Evolutionary conservation across 2,888 invertebrate species (phyloP).

Genomic region (Hypercompe scribonia): DNA sequence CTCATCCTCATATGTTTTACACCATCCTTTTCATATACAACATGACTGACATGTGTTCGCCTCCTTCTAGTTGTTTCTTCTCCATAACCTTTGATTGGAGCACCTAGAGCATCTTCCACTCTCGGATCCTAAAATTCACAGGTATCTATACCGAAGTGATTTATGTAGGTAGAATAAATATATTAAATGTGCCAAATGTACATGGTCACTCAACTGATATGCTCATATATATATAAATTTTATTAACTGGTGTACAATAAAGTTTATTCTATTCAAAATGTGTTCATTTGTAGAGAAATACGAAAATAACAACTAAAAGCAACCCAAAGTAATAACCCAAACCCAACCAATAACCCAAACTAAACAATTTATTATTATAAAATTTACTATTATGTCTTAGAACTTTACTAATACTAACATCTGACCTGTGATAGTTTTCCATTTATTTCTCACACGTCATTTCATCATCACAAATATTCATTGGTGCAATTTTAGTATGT

Average conservation of each 20-base stretch:
- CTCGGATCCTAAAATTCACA: conserved; percentile 87
- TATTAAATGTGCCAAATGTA: too few relatives aligned
- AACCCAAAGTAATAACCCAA: too few relatives aligned
- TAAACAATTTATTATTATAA: background rate
- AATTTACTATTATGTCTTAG: background rate
- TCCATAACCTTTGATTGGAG: conserved; percentile 95
- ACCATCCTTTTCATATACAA: conserved; percentile 91
- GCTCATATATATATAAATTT: too few relatives aligned
- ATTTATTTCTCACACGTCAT: background rate
- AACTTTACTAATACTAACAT: background rate
- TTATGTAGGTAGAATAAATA: background rate
- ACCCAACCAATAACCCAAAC: background rate
- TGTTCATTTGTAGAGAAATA: background rate
- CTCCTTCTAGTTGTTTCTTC: conserved; percentile 94
- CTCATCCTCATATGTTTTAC: conserved; percentile 94
- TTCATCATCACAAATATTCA: background rate
- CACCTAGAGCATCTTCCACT: conserved; percentile 94
- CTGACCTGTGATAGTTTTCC: background rate
- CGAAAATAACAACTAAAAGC: background rate
- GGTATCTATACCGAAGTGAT: background rate
- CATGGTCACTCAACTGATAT: too few relatives aligned
- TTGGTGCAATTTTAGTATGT: too few relatives aligned
- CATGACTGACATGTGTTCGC: conserved; percentile 93
- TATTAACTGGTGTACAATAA: too few relatives aligned
- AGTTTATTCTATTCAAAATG: too few relatives aligned